These are phyloP conservation scores for Agrypnus murinus DNA, from an alignment of 2,888 invertebrate species.

Conservation along the genomic window DNA sequence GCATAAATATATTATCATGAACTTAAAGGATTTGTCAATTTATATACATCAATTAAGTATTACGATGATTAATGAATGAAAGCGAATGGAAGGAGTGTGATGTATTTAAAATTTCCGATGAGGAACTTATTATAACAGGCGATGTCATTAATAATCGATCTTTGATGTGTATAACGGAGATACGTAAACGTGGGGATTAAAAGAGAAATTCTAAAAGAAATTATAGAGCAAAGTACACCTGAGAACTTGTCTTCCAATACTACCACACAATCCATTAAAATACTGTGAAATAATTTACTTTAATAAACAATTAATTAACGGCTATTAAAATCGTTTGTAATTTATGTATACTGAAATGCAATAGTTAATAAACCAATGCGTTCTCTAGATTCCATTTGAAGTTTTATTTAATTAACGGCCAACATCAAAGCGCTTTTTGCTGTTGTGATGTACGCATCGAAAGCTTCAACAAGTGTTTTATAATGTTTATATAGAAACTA, in stretches of 20 bases:
- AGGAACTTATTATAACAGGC: not conserved
- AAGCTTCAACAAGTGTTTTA: no score
- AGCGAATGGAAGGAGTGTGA: not conserved
- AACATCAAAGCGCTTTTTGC: no score
- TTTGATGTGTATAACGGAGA: conserved; percentile 4
- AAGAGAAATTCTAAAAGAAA: conserved; percentile 20
- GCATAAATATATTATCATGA: conserved; percentile 1
- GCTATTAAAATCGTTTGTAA: no score
- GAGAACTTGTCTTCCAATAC: no score
- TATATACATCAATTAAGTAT: not conserved
- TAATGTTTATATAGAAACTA: no score
- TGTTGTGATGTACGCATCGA: no score
- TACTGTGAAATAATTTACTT: no score
- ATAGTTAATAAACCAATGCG: conserved; percentile 18
- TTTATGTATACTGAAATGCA: no score
- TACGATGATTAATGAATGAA: conserved; percentile 23
- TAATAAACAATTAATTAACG: no score
- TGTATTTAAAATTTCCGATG: conserved; percentile 10
- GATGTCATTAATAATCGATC: conserved; percentile 25
- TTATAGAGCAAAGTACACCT: not conserved
- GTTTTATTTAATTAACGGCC: conserved; percentile 19
- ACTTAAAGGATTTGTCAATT: conserved; percentile 12
- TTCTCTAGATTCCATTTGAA: not conserved
- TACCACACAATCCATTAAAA: no score
- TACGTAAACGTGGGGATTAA: conserved; percentile 12